Percentiles rank a stretch among this genome's conserved stretches.
These are phyloP conservation scores for Craseonycteris thonglongyai DNA, from an alignment of 2,113 vertebrate genomes.

Conservation along the genomic window DNA sequence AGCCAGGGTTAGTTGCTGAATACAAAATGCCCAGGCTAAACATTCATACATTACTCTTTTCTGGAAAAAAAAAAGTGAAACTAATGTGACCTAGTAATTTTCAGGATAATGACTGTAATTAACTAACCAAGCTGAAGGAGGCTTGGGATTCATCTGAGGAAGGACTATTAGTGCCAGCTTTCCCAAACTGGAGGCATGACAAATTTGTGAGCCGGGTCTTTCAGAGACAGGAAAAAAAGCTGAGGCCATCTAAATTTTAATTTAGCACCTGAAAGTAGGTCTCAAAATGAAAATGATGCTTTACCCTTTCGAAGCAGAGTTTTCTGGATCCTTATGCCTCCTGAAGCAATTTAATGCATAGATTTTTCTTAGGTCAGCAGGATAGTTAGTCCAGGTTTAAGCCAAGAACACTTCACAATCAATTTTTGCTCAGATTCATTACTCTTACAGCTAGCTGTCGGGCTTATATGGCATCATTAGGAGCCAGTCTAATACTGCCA, in stretches of 20 bases:
- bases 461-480: slow-evolving; percentile 55
- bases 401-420: slow-evolving; percentile 70
- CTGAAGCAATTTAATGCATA: slow-evolving; percentile 19
- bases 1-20: slow-evolving; percentile 10
- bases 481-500: slow-evolving; percentile 56
- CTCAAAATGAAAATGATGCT: slow-evolving; percentile 58
- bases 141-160: slow-evolving; percentile 41
- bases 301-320: slow-evolving; percentile 33
- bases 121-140: slow-evolving; percentile 39
- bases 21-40: slow-evolving; percentile 48
- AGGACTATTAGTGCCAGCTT: slow-evolving; percentile 21
- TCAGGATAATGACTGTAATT: slow-evolving; percentile 62
- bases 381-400: slow-evolving; percentile 48
- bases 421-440: slow-evolving; percentile 67
- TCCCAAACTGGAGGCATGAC: neutral
- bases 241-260: slow-evolving; percentile 52
- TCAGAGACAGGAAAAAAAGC: slow-evolving; percentile 15
- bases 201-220: slow-evolving; percentile 35
- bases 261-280: slow-evolving; percentile 61
- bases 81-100: slow-evolving; percentile 47
- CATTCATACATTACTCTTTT: neutral
- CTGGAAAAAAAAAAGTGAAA: slow-evolving; percentile 36
- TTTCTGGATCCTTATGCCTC: slow-evolving; percentile 38
- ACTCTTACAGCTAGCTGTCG: slow-evolving; percentile 57
- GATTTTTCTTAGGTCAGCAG: slow-evolving; percentile 55